Percentiles rank a stretch among this genome's conserved stretches.
Evolutionary conservation across 2,888 invertebrate species (phyloP).

Genomic region (Aphidius colemani): DNA sequence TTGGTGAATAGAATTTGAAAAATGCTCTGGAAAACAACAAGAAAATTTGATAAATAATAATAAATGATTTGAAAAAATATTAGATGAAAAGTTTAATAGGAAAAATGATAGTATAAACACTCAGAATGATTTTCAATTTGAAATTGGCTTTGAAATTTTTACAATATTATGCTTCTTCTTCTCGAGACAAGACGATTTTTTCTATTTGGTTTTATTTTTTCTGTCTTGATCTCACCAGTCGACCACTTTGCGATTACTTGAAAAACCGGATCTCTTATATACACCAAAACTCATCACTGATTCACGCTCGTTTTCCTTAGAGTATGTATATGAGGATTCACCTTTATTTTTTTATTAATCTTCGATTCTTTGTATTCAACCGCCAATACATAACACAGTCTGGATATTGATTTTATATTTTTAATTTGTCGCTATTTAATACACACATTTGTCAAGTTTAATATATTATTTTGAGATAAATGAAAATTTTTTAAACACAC

Average conservation of each 20-base stretch:
- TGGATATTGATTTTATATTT: too few relatives aligned
- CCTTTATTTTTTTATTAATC: background rate
- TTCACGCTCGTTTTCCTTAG: conserved; percentile 3
- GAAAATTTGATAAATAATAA: conserved; percentile 1
- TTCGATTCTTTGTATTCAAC: too few relatives aligned
- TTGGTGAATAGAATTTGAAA: conserved; percentile 4
- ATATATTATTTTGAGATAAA: too few relatives aligned
- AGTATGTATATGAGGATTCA: background rate
- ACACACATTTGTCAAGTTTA: too few relatives aligned
- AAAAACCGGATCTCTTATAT: conserved; percentile 57
- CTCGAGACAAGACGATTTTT: conserved; percentile 18
- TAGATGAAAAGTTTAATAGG: too few relatives aligned
- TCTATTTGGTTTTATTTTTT: conserved; percentile 31
- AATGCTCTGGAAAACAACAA: background rate
- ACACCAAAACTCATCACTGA: conserved; percentile 33
- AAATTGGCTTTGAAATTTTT: conserved; percentile 13
- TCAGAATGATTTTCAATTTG: too few relatives aligned
- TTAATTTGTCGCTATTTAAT: too few relatives aligned
- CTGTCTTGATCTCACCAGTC: conserved; percentile 13
- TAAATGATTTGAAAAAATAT: background rate
- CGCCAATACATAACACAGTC: too few relatives aligned
- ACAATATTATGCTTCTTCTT: conserved; percentile 35
- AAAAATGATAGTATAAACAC: too few relatives aligned
- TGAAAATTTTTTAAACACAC: too few relatives aligned
- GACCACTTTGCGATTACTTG: conserved; percentile 52